phyloP scores from a whole-genome alignment of 2,113 vertebrate species.

The Steatornis caripensis region DNA sequence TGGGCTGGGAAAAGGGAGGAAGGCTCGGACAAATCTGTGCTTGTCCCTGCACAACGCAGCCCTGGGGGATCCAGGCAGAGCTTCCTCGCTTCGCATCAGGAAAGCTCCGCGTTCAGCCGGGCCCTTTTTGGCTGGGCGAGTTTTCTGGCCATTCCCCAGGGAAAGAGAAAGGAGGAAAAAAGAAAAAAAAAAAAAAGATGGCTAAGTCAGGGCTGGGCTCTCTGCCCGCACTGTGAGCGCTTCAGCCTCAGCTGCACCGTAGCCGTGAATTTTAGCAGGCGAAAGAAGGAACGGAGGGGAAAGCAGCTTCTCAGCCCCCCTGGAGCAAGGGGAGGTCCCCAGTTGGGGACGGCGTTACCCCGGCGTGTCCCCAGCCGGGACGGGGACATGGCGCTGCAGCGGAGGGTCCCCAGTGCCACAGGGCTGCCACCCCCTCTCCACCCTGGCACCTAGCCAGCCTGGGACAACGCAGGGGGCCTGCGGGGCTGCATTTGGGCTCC shows the following conservation, averaged over 20 bases:
- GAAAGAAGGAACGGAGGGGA: not conserved
- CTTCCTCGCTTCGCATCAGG: not conserved
- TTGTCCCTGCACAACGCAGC: not conserved
- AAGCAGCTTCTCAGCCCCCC: not conserved
- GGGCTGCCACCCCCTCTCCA: not conserved
- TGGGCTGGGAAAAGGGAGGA: not conserved
- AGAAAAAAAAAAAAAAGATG: not conserved
- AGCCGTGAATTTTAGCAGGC: not conserved
- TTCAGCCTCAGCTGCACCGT: not conserved
- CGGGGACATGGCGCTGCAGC: not conserved
- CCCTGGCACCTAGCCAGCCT: no score
- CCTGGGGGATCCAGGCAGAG: not conserved
- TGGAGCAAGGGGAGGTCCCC: not conserved
- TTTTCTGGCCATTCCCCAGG: not conserved
- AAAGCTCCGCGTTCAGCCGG: not conserved
- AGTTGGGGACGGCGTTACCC: no score
- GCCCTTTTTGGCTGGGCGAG: not conserved
- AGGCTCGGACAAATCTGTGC: not conserved
- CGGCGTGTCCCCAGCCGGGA: not conserved
- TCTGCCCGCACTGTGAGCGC: not conserved
- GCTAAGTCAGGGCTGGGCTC: not conserved
- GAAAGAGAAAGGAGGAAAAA: not conserved
- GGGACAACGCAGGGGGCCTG: not conserved
- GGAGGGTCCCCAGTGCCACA: rapidly evolving
- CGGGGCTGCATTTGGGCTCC: rapidly evolving